These are phyloP conservation scores for Scomberomorus guttatus DNA, from an alignment of 2,797 vertebrate genomes.

Conservation along the genomic window DNA sequence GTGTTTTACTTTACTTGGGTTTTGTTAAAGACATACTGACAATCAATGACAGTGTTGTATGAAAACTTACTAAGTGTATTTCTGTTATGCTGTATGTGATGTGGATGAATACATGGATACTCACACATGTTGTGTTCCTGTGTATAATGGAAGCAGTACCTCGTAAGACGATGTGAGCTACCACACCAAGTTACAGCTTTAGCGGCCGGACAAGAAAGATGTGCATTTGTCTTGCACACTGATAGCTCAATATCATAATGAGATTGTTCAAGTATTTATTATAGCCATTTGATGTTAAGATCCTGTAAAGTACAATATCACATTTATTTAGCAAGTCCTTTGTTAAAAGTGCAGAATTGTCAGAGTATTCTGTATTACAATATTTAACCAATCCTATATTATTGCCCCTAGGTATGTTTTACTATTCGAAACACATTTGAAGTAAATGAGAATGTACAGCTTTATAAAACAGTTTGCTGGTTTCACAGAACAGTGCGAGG, in stretches of 20 bases:
- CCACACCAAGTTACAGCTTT: too few species aligned
- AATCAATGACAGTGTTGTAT: background rate
- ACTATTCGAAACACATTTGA: background rate
- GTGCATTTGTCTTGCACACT: too few species aligned
- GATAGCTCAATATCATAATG: too few species aligned
- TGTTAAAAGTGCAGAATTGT: too few species aligned
- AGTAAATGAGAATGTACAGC: slow-evolving; percentile 1
- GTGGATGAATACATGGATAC: background rate
- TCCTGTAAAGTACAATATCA: too few species aligned
- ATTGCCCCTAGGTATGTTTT: background rate
- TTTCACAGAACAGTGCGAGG: slow-evolving; percentile 8
- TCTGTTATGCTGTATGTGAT: background rate
- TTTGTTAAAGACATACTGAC: background rate
- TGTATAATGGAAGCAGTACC: background rate
- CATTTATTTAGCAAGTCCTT: too few species aligned
- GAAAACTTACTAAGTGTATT: background rate
- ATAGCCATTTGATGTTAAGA: too few species aligned
- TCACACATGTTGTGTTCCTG: background rate
- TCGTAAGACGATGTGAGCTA: too few species aligned
- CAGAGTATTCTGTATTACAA: background rate
- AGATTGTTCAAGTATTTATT: too few species aligned
- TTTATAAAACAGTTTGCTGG: slow-evolving; percentile 1
- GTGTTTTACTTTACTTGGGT: background rate
- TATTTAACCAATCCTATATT: background rate
- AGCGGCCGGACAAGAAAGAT: too few species aligned